A percentile compares a stretch with the other conserved stretches of the same genome.
Conservation (phyloP, 2,113 vertebrate genomes). For the Genyomyrus donnyi region DNA sequence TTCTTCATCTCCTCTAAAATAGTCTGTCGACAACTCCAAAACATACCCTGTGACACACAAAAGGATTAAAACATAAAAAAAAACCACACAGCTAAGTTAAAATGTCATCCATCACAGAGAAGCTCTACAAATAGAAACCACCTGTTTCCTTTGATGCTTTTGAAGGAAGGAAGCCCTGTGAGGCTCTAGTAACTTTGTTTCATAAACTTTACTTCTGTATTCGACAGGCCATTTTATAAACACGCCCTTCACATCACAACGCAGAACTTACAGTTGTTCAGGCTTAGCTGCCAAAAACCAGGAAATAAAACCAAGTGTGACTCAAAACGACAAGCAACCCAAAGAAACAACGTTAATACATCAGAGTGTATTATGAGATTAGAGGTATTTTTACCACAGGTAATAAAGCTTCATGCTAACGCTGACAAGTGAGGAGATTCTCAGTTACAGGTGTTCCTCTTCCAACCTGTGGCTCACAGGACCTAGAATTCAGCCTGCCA, state of each 20-base stretch:
- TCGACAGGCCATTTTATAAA: neutral
- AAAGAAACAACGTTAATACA: slow-evolving; percentile 41
- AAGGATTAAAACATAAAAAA: slow-evolving; percentile 33
- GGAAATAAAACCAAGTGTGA: slow-evolving; percentile 31
- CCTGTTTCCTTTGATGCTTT: neutral
- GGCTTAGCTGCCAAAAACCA: neutral
- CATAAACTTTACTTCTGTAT: neutral
- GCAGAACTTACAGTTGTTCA: neutral
- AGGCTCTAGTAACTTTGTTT: neutral
- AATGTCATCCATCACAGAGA: neutral
- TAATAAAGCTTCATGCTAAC: slow-evolving; percentile 52
- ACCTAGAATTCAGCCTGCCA: neutral
- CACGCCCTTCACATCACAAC: neutral
- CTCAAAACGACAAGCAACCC: slow-evolving; percentile 36
- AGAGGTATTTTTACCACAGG: slow-evolving; percentile 59
- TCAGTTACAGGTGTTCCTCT: neutral
- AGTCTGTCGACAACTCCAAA: slow-evolving; percentile 97
- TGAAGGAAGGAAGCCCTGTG: neutral
- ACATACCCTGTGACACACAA: slow-evolving; percentile 71
- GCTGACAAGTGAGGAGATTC: slow-evolving; percentile 22
- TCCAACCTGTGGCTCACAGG: neutral
- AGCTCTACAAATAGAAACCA: neutral
- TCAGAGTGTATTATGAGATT: slow-evolving; percentile 59
- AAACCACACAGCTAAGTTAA: slow-evolving; percentile 19
- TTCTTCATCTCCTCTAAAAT: slow-evolving; percentile 98